Evolutionary conservation across 1,140 invertebrate genomes (phyloP).

Genomic region (Matsumurasca onukii): DNA sequence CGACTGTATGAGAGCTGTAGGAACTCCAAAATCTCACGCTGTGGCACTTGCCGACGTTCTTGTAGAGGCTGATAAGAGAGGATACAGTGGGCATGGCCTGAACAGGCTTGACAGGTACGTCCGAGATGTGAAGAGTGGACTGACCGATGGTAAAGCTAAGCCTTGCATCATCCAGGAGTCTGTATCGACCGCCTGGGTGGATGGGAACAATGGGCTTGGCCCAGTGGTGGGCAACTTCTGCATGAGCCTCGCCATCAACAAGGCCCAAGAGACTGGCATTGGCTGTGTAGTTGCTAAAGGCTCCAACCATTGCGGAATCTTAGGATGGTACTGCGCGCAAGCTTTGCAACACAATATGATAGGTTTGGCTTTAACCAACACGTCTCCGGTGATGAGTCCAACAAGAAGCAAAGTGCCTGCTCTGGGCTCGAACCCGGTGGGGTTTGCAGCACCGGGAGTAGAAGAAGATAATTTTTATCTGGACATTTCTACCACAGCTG

Average conservation of each 20-base stretch:
- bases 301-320: constrained; percentile 87
- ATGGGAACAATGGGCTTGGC: constrained; percentile 82
- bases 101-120: constrained; percentile 80
- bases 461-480: constrained; percentile 73
- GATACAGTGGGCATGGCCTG: constrained; percentile 90
- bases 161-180: constrained; percentile 72
- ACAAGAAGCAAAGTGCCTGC: constrained; percentile 75
- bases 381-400: constrained; percentile 85
- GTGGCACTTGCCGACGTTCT: constrained; percentile 73
- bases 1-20: constrained; percentile 70
- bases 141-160: constrained; percentile 52
- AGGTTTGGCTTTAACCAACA: constrained; percentile 91
- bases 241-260: constrained; percentile 86
- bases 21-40: constrained; percentile 65
- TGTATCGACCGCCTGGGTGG: constrained; percentile 77
- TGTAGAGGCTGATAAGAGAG: constrained; percentile 79
- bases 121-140: constrained; percentile 51
- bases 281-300: constrained; percentile 81
- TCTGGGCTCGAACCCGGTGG: constrained; percentile 89
- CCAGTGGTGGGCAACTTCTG: constrained; percentile 87
- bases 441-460: constrained; percentile 69
- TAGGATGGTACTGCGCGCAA: constrained; percentile 80
- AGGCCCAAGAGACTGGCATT: constrained; percentile 79
- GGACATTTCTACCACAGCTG: constrained; percentile 93
- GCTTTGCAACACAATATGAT: constrained; percentile 76